Conservation (phyloP, 1,140 invertebrate species). For the Amphibalanus amphitrite region DNA sequence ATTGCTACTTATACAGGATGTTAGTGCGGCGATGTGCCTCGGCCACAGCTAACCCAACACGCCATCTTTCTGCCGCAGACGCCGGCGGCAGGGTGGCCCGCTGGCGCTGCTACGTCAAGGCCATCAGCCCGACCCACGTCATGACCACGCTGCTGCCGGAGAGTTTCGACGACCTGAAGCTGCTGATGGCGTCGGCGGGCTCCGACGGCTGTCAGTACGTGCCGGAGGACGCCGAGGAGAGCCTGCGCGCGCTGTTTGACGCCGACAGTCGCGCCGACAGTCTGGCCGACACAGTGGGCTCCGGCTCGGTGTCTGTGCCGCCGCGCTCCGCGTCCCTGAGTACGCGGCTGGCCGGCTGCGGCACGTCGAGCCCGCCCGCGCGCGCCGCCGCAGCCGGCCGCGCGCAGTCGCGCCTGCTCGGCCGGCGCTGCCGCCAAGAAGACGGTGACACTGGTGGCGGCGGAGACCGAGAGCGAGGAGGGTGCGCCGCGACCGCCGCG, state of each 20-base stretch:
- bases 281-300: neutral
- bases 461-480: neutral
- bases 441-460: neutral
- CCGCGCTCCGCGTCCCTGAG: neutral
- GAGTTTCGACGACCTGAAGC: slow-evolving; percentile 30
- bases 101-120: slow-evolving; percentile 54
- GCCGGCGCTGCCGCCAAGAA: neutral
- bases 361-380: neutral
- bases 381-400: neutral
- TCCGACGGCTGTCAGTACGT: neutral
- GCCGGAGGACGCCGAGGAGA: neutral
- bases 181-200: slow-evolving; percentile 12
- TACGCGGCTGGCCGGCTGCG: neutral
- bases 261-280: neutral
- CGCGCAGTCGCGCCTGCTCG: neutral
- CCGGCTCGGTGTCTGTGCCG: neutral
- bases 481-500: neutral
- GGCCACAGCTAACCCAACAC: too few relatives aligned
- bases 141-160: slow-evolving; percentile 51
- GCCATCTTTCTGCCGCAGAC: too few relatives aligned
- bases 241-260: neutral
- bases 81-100: slow-evolving; percentile 31
- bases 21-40: too few relatives aligned
- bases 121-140: slow-evolving; percentile 39
- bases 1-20: too few relatives aligned